Evolutionary conservation across 2,113 vertebrate genomes (phyloP), one percentile per base, ranked within the genome.

Genomic region (Beaufortia kweichowensis): DNA sequence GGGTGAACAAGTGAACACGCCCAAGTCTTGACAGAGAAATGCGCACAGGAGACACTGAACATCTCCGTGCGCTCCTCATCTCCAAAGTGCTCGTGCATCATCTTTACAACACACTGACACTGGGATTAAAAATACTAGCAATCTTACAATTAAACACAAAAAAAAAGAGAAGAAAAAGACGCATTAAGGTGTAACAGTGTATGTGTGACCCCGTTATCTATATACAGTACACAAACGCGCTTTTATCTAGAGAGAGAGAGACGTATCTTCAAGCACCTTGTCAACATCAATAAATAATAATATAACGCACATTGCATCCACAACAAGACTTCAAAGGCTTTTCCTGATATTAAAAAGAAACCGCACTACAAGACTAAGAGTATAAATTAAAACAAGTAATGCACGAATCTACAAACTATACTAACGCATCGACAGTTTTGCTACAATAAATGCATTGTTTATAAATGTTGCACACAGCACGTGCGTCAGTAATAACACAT

Each of bases 1-100:
- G 9, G 19, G 26, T 57, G 7, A 69, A 57, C 19, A 57, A 57
- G 53, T 71, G 68, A 71, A 71, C 68, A 71, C 68, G 33, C 68
- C 68, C 68, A 59, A 59, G 53, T 11, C 8, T 61, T 23, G 14
- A 59, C 0, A 17, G 3, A 59, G 10, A 59, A 59, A 59, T 59
- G 56, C 19, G 57, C 50, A 19, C 50, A 24, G 50, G n/a, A 70
- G 50, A 24, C 57, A 43, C 53, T 5, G 24, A 57, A 26, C 55
- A 24, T 48, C n/a, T 39, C 33, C 66, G 31, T 17, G 46, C 46
- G 28, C 21, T 31, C 31, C 28, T 10, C 21, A 39, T 56, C 12
- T 35, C 14, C 68, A 24, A 53, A 53, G 19, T 21, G 48, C n/a
- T 2, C 48, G 2, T 53, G 7, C n/a, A 53, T n/a, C 19, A 53